Conservation (phyloP, 2,797 vertebrate species). For the Remorina albescens region DNA sequence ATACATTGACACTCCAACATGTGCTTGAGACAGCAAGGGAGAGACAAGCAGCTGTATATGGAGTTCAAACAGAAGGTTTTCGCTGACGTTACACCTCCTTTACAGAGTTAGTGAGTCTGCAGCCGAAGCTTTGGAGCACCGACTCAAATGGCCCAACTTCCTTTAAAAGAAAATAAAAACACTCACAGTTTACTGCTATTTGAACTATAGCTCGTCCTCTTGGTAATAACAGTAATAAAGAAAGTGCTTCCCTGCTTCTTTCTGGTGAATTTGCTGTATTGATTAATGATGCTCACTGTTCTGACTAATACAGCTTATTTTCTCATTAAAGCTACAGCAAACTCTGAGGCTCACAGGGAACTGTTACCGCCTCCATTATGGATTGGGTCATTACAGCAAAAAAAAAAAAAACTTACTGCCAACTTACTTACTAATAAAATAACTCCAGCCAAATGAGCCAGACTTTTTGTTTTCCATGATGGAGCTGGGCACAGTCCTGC, state of each 20-base stretch:
- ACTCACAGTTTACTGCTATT: constrained; percentile 8
- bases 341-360: constrained; percentile 54
- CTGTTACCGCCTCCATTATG: constrained; percentile 64
- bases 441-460: constrained; percentile 50
- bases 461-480: constrained; percentile 53
- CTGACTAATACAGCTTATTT: constrained; percentile 68
- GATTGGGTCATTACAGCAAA: constrained; percentile 73
- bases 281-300: constrained; percentile 60
- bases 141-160: background rate
- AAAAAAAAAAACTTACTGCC: constrained; percentile 69
- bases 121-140: background rate
- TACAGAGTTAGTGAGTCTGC: background rate
- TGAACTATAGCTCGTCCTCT: constrained; percentile 19
- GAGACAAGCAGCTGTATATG: background rate
- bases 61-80: background rate
- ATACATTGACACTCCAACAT: background rate
- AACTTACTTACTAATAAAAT: no score
- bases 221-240: constrained; percentile 39
- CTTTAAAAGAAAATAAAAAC: constrained; percentile 25
- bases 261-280: constrained; percentile 38
- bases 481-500: constrained; percentile 34
- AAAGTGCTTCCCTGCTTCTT: constrained; percentile 38
- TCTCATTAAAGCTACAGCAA: constrained; percentile 74
- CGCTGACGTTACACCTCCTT: background rate
- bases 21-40: background rate